Percentiles rank a stretch among this genome's conserved stretches.
Evolutionary conservation across 2,113 vertebrate species (phyloP).

Genomic region (Eptesicus fuscus): DNA sequence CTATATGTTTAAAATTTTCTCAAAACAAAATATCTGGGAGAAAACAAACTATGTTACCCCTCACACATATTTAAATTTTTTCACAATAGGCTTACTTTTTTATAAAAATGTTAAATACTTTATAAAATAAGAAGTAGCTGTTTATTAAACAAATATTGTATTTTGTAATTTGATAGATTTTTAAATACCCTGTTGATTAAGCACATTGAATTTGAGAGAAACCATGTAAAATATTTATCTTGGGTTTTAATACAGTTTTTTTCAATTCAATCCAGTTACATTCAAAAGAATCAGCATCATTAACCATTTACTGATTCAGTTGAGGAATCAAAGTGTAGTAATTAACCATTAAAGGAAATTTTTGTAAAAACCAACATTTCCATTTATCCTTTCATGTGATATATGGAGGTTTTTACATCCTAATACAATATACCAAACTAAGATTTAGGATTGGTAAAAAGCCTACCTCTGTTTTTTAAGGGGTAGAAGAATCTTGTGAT

Average conservation of each 20-base stretch:
- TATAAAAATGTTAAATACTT: slow-evolving; percentile 6
- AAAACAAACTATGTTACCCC: not conserved
- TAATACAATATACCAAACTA: not conserved
- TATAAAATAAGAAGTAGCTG: slow-evolving; percentile 11
- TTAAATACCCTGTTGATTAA: not conserved
- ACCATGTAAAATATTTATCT: not conserved
- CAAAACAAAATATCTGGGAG: not conserved
- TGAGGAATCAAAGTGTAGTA: not conserved
- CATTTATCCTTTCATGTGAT: not conserved
- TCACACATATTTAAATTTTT: not conserved
- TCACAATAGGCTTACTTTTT: not conserved
- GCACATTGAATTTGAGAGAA: not conserved
- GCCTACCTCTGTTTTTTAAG: not conserved
- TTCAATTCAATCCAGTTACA: not conserved
- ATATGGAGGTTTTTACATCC: not conserved
- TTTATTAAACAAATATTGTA: not conserved
- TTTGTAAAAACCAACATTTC: not conserved
- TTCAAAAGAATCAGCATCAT: not conserved
- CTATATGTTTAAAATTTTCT: not conserved
- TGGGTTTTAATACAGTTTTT: not conserved
- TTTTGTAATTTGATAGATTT: slow-evolving; percentile 7
- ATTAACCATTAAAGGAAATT: not conserved
- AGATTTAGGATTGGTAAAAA: not conserved
- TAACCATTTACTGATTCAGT: not conserved
- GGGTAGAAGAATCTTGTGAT: not conserved